Evolutionary conservation across 2,113 vertebrate genomes (phyloP).

Genomic region (Corythaeola cristata): DNA sequence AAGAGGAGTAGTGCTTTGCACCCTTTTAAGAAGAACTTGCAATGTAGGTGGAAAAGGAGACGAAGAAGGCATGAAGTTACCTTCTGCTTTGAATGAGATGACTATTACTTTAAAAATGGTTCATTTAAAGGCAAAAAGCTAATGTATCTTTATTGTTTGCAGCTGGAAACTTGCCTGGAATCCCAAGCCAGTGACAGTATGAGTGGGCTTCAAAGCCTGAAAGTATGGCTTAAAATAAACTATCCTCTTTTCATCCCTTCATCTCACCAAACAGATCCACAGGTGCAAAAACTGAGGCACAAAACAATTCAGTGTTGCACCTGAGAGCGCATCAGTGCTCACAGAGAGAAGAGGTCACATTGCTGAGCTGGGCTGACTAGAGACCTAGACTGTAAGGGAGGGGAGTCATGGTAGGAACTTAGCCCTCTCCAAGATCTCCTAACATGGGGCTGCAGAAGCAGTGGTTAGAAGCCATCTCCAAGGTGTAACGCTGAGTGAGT

Average conservation of each 20-base stretch:
- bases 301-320: not conserved
- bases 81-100: not conserved
- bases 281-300: not conserved
- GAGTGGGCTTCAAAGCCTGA: not conserved
- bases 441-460: not conserved
- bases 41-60: not conserved
- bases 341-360: not conserved
- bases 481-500: not conserved
- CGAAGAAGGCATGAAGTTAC: not conserved
- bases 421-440: not conserved
- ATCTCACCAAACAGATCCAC: not conserved
- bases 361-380: not conserved
- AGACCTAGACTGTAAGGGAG: not conserved
- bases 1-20: not conserved
- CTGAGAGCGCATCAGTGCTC: not conserved
- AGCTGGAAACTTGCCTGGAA: slow-evolving; percentile 12
- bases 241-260: not conserved
- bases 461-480: not conserved
- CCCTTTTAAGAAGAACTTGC: not conserved
- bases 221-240: slow-evolving; percentile 22
- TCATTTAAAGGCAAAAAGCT: not conserved
- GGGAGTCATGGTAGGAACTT: not conserved
- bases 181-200: not conserved
- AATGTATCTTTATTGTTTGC: not conserved
- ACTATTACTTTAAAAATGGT: not conserved